Conservation (phyloP, 1,140 invertebrate genomes). For the Bombyx mori region ASM3026992v2 NC_085116.1:2970001-2970500, state of each 20-base stretch:
- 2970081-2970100: slow-evolving; percentile 11
- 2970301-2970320: slow-evolving; percentile 57
- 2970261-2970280: slow-evolving; percentile 67
- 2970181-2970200: too few relatives aligned
- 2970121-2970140: slow-evolving; percentile 1
- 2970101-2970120: background rate
- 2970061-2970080: slow-evolving; percentile 10
- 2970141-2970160: background rate
- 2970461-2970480: slow-evolving; percentile 53
- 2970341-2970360: slow-evolving; percentile 66
- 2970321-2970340: slow-evolving; percentile 58
- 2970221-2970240: slow-evolving; percentile 38
- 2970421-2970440: slow-evolving; percentile 53
- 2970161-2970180: background rate
- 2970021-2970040: slow-evolving; percentile 9
- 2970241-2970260: slow-evolving; percentile 39
- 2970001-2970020: too few relatives aligned
- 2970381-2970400: slow-evolving; percentile 53
- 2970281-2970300: slow-evolving; percentile 56
- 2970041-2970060: slow-evolving; percentile 22
- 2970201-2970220: slow-evolving; percentile 15
- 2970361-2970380: slow-evolving; percentile 62
- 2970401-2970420: slow-evolving; percentile 63
- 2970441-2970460: slow-evolving; percentile 58
- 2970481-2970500: slow-evolving; percentile 30